phyloP scores from a whole-genome alignment of 1,140 invertebrate species.

The Conopomorpha cramerella region DNA sequence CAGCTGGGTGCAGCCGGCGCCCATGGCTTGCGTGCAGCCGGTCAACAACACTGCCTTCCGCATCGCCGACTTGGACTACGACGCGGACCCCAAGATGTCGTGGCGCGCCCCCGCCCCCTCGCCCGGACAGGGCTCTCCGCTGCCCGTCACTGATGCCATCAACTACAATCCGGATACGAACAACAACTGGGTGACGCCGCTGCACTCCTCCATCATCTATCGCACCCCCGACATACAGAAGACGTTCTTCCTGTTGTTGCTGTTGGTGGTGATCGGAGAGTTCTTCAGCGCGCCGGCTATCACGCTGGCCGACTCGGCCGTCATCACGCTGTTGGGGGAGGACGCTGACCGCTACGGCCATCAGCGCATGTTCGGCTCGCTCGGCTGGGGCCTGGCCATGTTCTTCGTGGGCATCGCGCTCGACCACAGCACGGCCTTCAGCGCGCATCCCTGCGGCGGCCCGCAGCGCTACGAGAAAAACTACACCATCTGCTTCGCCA shows the following conservation, averaged over 20 bases:
- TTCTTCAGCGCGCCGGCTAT: conserved; percentile 97
- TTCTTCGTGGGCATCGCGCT: conserved; percentile 98
- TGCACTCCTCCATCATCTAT: conserved; percentile 94
- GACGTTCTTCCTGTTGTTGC: conserved; percentile 91
- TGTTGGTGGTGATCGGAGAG: conserved; percentile 94
- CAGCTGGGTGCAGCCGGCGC: conserved; percentile 92
- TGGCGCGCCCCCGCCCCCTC: conserved; percentile 19
- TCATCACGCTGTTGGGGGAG: conserved; percentile 88
- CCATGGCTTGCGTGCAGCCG: conserved; percentile 81
- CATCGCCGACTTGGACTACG: conserved; percentile 56
- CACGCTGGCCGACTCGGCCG: conserved; percentile 93
- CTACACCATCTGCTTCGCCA: conserved; percentile 98
- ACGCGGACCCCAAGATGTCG: conserved; percentile 21
- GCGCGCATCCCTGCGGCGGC: conserved; percentile 85
- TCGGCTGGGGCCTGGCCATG: conserved; percentile 98
- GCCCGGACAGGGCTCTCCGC: conserved; percentile 65
- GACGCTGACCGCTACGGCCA: conserved; percentile 93
- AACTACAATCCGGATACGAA: conserved; percentile 82
- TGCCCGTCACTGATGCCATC: conserved; percentile 75
- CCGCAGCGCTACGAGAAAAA: conserved; percentile 91
- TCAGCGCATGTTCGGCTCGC: conserved; percentile 97
- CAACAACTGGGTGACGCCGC: conserved; percentile 83
- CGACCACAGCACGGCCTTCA: conserved; percentile 93
- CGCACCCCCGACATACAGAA: conserved; percentile 86
- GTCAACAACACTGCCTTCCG: conserved; percentile 72